Evolutionary conservation across 2,113 vertebrate genomes (phyloP).

Genomic region (Bagarius yarrelli): DNA sequence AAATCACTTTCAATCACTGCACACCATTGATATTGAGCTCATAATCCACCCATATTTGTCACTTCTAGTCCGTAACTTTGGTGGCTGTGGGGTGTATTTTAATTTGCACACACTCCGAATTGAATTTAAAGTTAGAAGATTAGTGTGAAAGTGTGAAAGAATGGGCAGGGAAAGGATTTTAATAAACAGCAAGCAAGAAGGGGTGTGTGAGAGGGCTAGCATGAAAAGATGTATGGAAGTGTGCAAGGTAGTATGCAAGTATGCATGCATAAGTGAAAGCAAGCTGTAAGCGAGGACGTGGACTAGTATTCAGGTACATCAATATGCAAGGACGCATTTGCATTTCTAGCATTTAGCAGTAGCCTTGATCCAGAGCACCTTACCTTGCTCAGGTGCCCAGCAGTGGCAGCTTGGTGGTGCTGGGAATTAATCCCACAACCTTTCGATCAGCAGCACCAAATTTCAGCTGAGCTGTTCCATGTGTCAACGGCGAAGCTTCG

Average conservation of each 20-base stretch:
- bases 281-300: too few species aligned
- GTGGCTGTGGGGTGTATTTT: not conserved
- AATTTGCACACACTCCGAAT: constrained; percentile 2
- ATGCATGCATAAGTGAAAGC: not conserved
- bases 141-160: not conserved
- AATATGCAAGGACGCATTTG: too few species aligned
- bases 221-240: not conserved
- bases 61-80: not conserved
- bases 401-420: too few species aligned
- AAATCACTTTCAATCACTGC: constrained; percentile 42
- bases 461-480: too few species aligned
- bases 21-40: constrained; percentile 45
- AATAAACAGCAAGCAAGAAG: too few species aligned
- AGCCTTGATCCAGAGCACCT: too few species aligned
- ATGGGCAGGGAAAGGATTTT: not conserved
- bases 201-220: too few species aligned
- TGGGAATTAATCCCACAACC: too few species aligned
- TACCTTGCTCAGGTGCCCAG: too few species aligned
- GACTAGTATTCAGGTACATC: too few species aligned
- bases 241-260: not conserved
- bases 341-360: too few species aligned
- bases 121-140: not conserved
- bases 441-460: too few species aligned
- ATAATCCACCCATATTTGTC: constrained; percentile 36
- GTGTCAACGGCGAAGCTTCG: not conserved